phyloP scores from a whole-genome alignment of 1,140 invertebrate genomes.

The Panagrolaimus sp. region DNA sequence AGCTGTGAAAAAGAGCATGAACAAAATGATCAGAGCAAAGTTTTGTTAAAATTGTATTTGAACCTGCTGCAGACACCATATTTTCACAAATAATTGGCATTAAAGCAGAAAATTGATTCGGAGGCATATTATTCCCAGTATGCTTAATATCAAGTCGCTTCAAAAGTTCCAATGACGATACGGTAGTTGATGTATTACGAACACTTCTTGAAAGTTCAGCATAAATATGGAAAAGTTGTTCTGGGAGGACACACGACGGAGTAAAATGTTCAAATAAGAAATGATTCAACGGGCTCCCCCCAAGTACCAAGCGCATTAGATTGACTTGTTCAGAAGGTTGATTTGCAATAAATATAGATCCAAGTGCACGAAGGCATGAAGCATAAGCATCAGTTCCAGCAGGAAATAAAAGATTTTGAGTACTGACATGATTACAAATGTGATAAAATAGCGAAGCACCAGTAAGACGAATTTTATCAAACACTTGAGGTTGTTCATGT shows the following conservation, averaged over 20 bases:
- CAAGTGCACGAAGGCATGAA: conserved; percentile 27
- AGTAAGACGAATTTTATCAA: conserved; percentile 21
- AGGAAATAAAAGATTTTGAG: conserved; percentile 32
- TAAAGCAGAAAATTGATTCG: conserved; percentile 38
- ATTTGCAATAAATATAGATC: conserved; percentile 33
- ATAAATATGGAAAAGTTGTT: conserved; percentile 33
- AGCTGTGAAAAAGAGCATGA: conserved; percentile 39
- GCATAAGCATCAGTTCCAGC: conserved; percentile 24
- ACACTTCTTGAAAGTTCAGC: conserved; percentile 33
- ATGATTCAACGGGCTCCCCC: conserved; percentile 36
- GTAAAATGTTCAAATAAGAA: conserved; percentile 33
- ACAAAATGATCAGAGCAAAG: conserved; percentile 34
- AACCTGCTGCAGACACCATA: conserved; percentile 29
- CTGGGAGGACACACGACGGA: conserved; percentile 33
- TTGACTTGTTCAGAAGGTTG: conserved; percentile 31
- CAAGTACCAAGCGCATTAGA: conserved; percentile 32
- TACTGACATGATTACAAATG: conserved; percentile 28
- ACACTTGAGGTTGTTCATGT: background rate
- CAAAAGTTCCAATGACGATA: conserved; percentile 29
- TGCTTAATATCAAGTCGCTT: conserved; percentile 36
- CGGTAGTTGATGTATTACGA: conserved; percentile 28
- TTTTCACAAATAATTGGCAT: conserved; percentile 47
- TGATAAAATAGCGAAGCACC: conserved; percentile 33
- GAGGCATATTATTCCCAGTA: conserved; percentile 31
- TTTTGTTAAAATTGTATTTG: conserved; percentile 9